Evolutionary conservation across 2,113 vertebrate species (phyloP).

Genomic region (Periophthalmus modestus): DNA sequence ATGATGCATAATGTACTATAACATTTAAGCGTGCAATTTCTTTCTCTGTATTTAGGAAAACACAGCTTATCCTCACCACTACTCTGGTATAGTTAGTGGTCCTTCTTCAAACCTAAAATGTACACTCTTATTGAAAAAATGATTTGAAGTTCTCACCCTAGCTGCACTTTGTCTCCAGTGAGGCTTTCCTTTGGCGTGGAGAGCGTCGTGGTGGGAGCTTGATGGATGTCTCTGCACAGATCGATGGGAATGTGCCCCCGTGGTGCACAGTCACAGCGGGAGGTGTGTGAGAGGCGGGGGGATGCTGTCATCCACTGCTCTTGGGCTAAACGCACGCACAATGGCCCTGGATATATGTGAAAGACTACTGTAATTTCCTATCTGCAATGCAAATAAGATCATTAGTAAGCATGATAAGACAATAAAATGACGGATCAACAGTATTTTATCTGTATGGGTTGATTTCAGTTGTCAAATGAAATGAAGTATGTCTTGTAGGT

Average conservation of each 20-base stretch:
- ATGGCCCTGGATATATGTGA: neutral
- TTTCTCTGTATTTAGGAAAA: neutral
- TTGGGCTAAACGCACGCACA: constrained; percentile 32
- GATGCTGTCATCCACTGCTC: constrained; percentile 47
- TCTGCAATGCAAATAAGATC: too few species aligned
- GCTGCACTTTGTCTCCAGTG: constrained; percentile 49
- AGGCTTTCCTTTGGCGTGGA: constrained; percentile 56
- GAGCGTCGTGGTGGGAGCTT: constrained; percentile 46
- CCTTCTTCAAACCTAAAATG: neutral
- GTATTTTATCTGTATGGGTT: too few species aligned
- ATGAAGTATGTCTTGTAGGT: too few species aligned
- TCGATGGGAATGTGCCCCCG: constrained; percentile 64
- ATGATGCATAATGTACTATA: neutral
- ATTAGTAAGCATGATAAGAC: too few species aligned
- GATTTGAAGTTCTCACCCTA: constrained; percentile 31
- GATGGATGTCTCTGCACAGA: constrained; percentile 57
- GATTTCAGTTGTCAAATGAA: too few species aligned
- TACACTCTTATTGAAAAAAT: constrained; percentile 48
- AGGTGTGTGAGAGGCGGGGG: constrained; percentile 38
- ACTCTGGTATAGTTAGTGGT: neutral
- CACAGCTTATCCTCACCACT: neutral
- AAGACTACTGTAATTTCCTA: neutral
- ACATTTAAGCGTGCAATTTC: neutral
- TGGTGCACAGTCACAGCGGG: constrained; percentile 52
- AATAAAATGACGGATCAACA: too few species aligned